Conservation (phyloP, 2,888 invertebrate species). For the Rotaria sp. region DNA sequence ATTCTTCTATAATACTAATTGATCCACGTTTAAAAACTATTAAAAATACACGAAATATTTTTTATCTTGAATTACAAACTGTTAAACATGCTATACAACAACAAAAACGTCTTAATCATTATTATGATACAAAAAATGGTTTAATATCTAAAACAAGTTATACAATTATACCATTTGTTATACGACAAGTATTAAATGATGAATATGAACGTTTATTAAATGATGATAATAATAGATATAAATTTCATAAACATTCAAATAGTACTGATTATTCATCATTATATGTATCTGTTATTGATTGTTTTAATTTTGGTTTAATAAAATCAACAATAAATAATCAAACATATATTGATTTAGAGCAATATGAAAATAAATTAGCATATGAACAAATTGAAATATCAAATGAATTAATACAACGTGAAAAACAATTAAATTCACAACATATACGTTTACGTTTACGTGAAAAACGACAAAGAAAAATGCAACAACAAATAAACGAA, state of each 20-base stretch:
- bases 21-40: conserved; percentile 13
- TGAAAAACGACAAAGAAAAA: neutral
- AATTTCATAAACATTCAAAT: neutral
- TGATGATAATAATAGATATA: neutral
- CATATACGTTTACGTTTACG: neutral
- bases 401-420: neutral
- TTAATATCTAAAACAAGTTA: neutral
- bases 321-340: neutral
- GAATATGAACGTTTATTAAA: neutral
- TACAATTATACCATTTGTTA: neutral
- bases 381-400: neutral
- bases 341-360: neutral
- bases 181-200: neutral
- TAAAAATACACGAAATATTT: neutral
- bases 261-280: neutral
- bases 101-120: neutral
- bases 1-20: neutral
- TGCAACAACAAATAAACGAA: neutral
- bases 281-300: neutral
- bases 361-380: neutral
- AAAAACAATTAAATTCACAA: conserved; percentile 2
- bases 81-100: conserved; percentile 2
- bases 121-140: neutral
- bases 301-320: neutral
- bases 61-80: neutral